Conservation (phyloP, 2,888 invertebrate genomes). For the Cryptus viduatorius region DNA sequence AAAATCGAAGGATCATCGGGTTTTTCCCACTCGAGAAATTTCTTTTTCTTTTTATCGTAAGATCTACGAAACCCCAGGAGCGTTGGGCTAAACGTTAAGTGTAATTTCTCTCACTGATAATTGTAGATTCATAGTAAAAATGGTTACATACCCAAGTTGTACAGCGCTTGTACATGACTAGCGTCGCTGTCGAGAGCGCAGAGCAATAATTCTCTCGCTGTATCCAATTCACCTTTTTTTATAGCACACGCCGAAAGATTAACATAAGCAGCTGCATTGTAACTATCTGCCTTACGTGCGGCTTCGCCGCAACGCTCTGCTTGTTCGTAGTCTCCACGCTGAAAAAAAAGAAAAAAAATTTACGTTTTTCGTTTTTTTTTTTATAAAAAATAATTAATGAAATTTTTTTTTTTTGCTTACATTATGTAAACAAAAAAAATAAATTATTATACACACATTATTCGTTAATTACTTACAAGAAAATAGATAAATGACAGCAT, state of each 20-base stretch:
- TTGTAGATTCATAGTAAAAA: slow-evolving; percentile 38
- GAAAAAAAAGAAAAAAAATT: slow-evolving; percentile 61
- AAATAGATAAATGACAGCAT: slow-evolving; percentile 95
- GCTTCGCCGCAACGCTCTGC: slow-evolving; percentile 92
- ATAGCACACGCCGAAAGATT: slow-evolving; percentile 94
- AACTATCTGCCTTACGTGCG: slow-evolving; percentile 91
- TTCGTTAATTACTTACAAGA: slow-evolving; percentile 86
- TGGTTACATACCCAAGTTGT: slow-evolving; percentile 89
- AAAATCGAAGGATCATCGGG: too few species aligned
- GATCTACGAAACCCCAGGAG: too few species aligned
- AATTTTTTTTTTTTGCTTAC: not conserved
- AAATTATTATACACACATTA: slow-evolving; percentile 9
- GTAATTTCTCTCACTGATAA: not conserved
- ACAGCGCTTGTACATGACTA: slow-evolving; percentile 93
- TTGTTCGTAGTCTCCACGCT: slow-evolving; percentile 93
- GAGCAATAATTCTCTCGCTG: slow-evolving; percentile 90
- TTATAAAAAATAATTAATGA: too few species aligned
- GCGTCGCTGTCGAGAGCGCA: slow-evolving; percentile 93
- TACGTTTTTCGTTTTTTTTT: too few species aligned
- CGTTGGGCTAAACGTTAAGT: too few species aligned
- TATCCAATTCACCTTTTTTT: slow-evolving; percentile 89
- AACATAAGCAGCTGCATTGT: slow-evolving; percentile 93
- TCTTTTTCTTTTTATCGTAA: too few species aligned
- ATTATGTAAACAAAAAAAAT: not conserved
- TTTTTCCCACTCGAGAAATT: too few species aligned